These are phyloP conservation scores for Siderastrea siderea DNA, from an alignment of 92 coral and sea anemone species.

Conservation along the genomic window DNA sequence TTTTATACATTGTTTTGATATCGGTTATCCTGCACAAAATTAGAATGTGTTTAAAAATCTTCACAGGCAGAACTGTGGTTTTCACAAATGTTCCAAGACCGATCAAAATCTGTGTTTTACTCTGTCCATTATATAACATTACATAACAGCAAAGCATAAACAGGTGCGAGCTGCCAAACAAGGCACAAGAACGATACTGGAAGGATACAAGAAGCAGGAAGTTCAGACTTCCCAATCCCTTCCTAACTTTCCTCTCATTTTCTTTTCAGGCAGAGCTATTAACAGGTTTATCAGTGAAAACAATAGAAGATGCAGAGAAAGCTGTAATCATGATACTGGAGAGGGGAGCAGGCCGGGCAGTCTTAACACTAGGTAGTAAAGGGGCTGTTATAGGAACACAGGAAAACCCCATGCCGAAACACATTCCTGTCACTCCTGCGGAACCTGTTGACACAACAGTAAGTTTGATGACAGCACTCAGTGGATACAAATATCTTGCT, in stretches of 20 bases:
- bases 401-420: conserved; percentile 91
- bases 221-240: not conserved
- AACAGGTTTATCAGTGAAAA: conserved; percentile 90
- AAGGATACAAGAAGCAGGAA: not conserved
- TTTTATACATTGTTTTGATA: too few species aligned
- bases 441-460: conserved; percentile 98
- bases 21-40: too few species aligned
- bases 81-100: too few species aligned
- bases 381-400: conserved; percentile 97
- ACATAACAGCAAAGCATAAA: too few species aligned
- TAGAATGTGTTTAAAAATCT: too few species aligned
- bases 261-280: conserved; percentile 87
- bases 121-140: too few species aligned
- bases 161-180: too few species aligned
- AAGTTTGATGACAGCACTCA: conserved; percentile 1
- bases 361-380: conserved; percentile 90
- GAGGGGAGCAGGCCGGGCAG: conserved; percentile 91
- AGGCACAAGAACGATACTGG: not conserved
- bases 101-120: too few species aligned
- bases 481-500: too few species aligned
- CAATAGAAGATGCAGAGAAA: conserved; percentile 91
- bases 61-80: too few species aligned
- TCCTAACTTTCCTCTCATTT: not conserved
- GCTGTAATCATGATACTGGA: conserved; percentile 92
- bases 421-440: conserved; percentile 90